phyloP scores from a whole-genome alignment of 2,888 invertebrate genomes.

The Phortica okadai region DNA sequence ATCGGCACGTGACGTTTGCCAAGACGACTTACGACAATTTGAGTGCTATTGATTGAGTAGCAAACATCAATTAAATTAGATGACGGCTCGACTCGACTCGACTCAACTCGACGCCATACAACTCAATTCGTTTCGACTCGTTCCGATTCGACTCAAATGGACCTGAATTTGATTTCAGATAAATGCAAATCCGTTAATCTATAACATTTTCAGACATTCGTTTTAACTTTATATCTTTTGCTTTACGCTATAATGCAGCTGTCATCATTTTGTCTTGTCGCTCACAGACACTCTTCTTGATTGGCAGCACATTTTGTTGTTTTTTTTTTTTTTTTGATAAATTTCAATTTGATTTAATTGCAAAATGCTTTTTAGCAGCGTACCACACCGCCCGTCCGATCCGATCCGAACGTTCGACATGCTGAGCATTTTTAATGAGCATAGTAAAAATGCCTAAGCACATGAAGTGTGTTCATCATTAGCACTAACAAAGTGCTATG shows the following conservation, averaged over 20 bases:
- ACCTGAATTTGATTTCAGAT: neutral
- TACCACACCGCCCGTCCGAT: too few relatives aligned
- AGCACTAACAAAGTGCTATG: too few relatives aligned
- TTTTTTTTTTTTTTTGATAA: too few relatives aligned
- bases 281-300: neutral
- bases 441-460: too few relatives aligned
- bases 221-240: neutral
- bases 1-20: conserved; percentile 54
- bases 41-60: conserved; percentile 19
- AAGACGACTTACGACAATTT: neutral
- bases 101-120: too few relatives aligned
- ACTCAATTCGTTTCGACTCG: too few relatives aligned
- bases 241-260: neutral
- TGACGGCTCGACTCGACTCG: neutral
- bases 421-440: too few relatives aligned
- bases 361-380: neutral
- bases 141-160: too few relatives aligned
- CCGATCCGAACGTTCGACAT: too few relatives aligned
- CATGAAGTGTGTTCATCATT: too few relatives aligned
- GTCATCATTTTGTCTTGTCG: neutral
- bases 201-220: neutral
- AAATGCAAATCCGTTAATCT: conserved; percentile 22
- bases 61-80: conserved; percentile 18
- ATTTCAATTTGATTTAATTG: neutral
- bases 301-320: neutral